phyloP scores from a whole-genome alignment of 2,888 invertebrate species.

The Coenonympha glycerion region DNA sequence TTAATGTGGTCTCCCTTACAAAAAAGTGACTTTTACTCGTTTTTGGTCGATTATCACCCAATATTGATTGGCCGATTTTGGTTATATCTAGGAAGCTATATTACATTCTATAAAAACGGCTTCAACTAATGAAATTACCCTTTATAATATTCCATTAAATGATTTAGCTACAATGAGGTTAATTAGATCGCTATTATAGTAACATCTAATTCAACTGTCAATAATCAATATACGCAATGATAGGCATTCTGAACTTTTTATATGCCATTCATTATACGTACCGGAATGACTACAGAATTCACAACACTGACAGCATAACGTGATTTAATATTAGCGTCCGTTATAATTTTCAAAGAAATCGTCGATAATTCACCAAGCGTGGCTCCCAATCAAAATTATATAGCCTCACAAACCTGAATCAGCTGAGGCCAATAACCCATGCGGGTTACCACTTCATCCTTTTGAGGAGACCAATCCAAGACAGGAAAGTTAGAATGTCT shows the following conservation, averaged over 20 bases:
- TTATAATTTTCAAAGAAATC: background rate
- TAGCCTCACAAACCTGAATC: conserved; percentile 11
- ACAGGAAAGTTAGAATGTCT: background rate
- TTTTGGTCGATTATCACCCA: too few relatives aligned
- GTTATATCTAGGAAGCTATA: too few relatives aligned
- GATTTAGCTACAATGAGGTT: too few relatives aligned
- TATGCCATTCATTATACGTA: background rate
- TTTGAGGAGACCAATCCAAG: background rate
- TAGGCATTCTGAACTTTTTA: background rate
- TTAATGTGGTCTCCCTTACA: too few relatives aligned
- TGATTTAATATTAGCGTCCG: background rate
- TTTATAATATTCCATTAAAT: too few relatives aligned
- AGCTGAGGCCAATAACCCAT: conserved; percentile 12
- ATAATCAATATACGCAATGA: background rate
- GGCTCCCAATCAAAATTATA: conserved; percentile 16
- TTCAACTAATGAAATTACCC: too few relatives aligned
- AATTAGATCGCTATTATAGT: background rate
- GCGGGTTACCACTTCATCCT: conserved; percentile 5
- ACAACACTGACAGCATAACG: background rate
- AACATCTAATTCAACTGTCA: background rate
- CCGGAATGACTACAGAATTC: background rate
- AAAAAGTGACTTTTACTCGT: too few relatives aligned
- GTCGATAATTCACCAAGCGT: background rate
- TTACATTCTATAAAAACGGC: too few relatives aligned
- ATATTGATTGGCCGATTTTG: too few relatives aligned